These are phyloP conservation scores for Eleginops maclovinus DNA, from an alignment of 2,113 vertebrate genomes.

Conservation along the genomic window DNA sequence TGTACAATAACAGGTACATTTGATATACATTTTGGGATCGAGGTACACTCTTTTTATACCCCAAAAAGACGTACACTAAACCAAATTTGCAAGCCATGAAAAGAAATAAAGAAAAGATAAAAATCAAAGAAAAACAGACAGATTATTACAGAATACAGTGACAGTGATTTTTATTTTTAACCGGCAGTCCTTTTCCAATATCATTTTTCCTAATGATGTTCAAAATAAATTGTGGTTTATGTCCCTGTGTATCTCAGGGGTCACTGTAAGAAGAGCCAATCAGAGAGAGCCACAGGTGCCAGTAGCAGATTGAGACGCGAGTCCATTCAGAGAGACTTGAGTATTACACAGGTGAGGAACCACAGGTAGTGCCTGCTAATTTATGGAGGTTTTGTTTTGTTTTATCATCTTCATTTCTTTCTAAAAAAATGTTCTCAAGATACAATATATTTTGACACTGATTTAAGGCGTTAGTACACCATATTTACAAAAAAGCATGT, in stretches of 20 bases:
- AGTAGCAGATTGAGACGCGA: conserved; percentile 73
- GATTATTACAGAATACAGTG: too few species aligned
- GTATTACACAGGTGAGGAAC: conserved; percentile 79
- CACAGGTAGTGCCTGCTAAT: neutral
- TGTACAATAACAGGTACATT: too few species aligned
- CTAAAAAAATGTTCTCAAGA: too few species aligned
- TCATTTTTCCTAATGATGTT: neutral
- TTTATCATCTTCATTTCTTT: neutral
- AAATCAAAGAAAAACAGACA: too few species aligned
- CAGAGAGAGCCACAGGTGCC: conserved; percentile 35
- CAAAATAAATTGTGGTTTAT: neutral
- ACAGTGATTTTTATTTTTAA: too few species aligned
- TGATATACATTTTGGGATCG: too few species aligned
- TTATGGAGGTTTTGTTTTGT: neutral
- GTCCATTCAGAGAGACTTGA: conserved; percentile 69
- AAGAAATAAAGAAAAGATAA: too few species aligned
- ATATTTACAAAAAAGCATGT: neutral
- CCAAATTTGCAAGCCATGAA: too few species aligned
- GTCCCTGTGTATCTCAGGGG: conserved; percentile 26
- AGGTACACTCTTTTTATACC: too few species aligned
- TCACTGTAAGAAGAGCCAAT: conserved; percentile 50
- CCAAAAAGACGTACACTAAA: too few species aligned
- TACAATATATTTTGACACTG: neutral
- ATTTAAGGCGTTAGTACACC: neutral
- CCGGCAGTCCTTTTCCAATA: neutral